Evolutionary conservation across 2,113 vertebrate genomes (phyloP).

Genomic region (Turdus rufiventris): DNA sequence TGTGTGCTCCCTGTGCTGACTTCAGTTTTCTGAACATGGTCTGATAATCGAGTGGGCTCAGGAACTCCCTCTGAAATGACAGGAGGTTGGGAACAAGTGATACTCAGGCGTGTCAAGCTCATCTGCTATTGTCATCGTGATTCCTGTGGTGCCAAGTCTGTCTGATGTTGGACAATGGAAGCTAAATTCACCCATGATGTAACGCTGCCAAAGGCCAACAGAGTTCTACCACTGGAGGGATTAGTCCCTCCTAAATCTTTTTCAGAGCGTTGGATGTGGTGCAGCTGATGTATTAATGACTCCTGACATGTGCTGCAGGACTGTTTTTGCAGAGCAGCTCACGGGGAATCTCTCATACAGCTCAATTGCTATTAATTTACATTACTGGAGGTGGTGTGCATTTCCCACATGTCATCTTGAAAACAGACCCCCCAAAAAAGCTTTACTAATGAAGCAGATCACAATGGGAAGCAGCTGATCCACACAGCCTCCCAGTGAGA

Average conservation of each 20-base stretch:
- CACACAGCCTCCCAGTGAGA: not conserved
- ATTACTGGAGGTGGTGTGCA: not conserved
- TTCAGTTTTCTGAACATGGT: not conserved
- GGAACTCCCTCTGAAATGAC: not conserved
- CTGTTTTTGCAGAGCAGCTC: not conserved
- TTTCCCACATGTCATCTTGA: not conserved
- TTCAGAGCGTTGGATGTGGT: not conserved
- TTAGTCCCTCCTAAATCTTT: constrained; percentile 7
- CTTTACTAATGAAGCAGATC: not conserved
- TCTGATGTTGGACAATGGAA: not conserved
- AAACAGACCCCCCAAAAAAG: not conserved
- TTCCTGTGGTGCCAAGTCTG: not conserved
- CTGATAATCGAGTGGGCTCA: not conserved
- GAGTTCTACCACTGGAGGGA: not conserved
- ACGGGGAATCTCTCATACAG: not conserved
- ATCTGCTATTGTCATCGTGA: not conserved
- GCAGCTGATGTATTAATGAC: not conserved
- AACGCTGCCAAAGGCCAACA: not conserved
- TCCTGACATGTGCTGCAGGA: not conserved
- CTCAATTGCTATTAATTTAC: not conserved
- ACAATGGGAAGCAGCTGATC: not conserved
- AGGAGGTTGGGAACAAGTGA: not conserved
- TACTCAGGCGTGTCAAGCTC: not conserved
- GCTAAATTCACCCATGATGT: not conserved
- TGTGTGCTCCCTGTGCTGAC: not conserved